Conservation (phyloP, 2,113 vertebrate species). For the Ramphastos sulfuratus region DNA sequence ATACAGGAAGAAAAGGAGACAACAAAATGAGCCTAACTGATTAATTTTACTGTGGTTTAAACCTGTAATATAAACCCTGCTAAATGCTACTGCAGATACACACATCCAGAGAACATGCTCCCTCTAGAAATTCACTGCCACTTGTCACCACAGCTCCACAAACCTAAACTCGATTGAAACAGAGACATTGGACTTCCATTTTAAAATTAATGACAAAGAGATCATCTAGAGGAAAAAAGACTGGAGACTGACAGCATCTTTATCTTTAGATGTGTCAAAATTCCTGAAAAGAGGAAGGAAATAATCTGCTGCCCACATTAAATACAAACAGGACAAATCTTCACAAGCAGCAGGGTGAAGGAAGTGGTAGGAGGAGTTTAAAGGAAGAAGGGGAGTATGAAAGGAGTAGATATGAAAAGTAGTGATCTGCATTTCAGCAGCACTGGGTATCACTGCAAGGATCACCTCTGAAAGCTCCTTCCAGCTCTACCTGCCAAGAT, state of each 20-base stretch:
- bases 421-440: not conserved
- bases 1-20: not conserved
- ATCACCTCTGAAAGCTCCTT: not conserved
- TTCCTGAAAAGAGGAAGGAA: not conserved
- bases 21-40: not conserved
- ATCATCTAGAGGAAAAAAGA: not conserved
- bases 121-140: not conserved
- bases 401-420: not conserved
- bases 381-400: not conserved
- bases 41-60: not conserved
- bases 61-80: not conserved
- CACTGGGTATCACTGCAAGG: not conserved
- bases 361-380: not conserved
- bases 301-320: not conserved
- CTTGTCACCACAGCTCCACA: not conserved
- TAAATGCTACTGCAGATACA: not conserved
- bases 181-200: not conserved
- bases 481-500: not conserved
- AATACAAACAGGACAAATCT: not conserved
- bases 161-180: not conserved
- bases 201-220: not conserved
- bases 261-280: not conserved
- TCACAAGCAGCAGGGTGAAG: accelerated
- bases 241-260: not conserved
- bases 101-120: not conserved